phyloP scores from a whole-genome alignment of 2,888 invertebrate species.

The Drosophila mimica region DNA sequence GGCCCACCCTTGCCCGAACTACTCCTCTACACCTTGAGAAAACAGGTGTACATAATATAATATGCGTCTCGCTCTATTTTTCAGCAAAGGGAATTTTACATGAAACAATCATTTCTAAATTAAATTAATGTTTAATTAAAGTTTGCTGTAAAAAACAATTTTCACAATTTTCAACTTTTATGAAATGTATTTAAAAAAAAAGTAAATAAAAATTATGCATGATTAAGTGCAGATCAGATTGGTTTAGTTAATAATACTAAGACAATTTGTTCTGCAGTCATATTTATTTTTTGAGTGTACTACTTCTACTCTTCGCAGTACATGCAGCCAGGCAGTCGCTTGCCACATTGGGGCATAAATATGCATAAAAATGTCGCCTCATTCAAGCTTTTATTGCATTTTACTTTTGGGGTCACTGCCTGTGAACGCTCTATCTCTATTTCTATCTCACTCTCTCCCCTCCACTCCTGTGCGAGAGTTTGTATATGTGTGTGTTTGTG shows the following conservation, averaged over 20 bases:
- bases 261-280: neutral
- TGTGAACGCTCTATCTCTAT: constrained; percentile 25
- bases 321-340: constrained; percentile 24
- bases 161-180: neutral
- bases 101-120: neutral
- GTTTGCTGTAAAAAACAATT: neutral
- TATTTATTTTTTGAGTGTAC: neutral
- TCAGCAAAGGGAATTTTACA: too few species aligned
- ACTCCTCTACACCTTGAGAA: neutral
- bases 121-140: neutral
- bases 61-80: neutral
- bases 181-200: neutral
- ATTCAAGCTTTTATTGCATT: constrained; percentile 69
- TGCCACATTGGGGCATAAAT: constrained; percentile 60
- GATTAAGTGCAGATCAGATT: neutral
- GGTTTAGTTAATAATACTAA: neutral
- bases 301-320: neutral
- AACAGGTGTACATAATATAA: neutral
- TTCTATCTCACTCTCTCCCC: neutral
- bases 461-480: neutral
- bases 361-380: constrained; percentile 74
- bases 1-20: neutral
- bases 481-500: neutral
- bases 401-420: constrained; percentile 56
- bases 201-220: too few species aligned